These are phyloP conservation scores for Tortrix viridana DNA, from an alignment of 2,888 invertebrate genomes.

Conservation along the genomic window DNA sequence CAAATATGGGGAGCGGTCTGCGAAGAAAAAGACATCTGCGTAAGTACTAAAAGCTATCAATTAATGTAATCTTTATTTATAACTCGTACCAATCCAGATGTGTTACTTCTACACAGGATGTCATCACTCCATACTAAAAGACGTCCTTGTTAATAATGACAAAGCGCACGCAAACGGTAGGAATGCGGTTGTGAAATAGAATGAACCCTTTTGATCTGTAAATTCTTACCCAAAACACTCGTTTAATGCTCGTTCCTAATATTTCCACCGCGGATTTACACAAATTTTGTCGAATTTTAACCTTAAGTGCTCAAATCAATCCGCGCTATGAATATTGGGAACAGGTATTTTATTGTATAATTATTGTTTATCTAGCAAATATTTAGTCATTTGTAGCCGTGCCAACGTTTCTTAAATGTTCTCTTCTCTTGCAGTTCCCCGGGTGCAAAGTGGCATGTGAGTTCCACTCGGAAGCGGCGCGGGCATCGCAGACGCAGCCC, in stretches of 20 bases:
- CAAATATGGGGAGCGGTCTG: constrained; percentile 89
- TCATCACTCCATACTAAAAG: not conserved
- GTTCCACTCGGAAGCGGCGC: constrained; percentile 86
- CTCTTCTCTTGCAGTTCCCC: constrained; percentile 84
- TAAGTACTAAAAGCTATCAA: constrained; percentile 75
- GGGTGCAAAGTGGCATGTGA: constrained; percentile 89
- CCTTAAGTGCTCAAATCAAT: too few relatives aligned
- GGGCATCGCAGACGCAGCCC: constrained; percentile 86
- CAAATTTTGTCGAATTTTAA: too few relatives aligned
- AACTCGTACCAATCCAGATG: not conserved
- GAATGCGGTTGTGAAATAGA: constrained; percentile 28
- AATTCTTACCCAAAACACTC: too few relatives aligned
- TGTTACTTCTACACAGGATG: too few relatives aligned
- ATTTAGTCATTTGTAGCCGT: constrained; percentile 9
- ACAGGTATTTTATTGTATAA: constrained; percentile 18
- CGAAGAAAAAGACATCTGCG: constrained; percentile 88
- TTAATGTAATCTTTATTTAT: constrained; percentile 9
- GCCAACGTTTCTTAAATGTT: constrained; percentile 39
- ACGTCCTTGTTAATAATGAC: constrained; percentile 31
- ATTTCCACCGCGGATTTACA: too few relatives aligned
- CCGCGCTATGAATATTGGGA: too few relatives aligned
- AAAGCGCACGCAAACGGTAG: constrained; percentile 14
- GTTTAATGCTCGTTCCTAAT: too few relatives aligned
- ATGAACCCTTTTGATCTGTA: constrained; percentile 27
- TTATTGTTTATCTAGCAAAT: constrained; percentile 15